Evolutionary conservation across 2,113 vertebrate genomes (phyloP).

Genomic region (Mustelus asterias): DNA sequence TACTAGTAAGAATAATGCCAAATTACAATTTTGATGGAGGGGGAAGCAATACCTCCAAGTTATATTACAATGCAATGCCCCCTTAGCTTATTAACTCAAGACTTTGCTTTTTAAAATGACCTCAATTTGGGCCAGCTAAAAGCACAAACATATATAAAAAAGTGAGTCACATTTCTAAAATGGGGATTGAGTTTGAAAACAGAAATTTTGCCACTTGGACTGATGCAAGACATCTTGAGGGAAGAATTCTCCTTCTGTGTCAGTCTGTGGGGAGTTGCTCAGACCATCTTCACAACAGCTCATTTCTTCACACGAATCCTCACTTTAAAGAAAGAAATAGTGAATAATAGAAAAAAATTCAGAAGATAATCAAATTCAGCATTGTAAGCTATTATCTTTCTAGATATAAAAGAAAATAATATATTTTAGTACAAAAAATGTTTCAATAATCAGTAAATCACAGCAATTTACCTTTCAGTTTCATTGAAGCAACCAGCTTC

Average conservation of each 20-base stretch:
- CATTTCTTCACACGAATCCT: slow-evolving; percentile 85
- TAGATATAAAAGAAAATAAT: background rate
- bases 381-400: background rate
- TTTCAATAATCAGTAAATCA: background rate
- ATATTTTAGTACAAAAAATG: background rate
- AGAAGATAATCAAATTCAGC: background rate
- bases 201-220: slow-evolving; percentile 52
- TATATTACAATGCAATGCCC: background rate
- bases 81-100: background rate
- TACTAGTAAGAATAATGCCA: background rate
- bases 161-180: background rate
- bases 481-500: slow-evolving; percentile 73
- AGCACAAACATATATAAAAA: background rate
- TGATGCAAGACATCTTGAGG: slow-evolving; percentile 62
- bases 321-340: slow-evolving; percentile 55
- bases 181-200: slow-evolving; percentile 45
- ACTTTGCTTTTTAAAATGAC: background rate
- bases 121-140: background rate
- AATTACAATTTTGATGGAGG: background rate
- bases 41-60: background rate
- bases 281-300: slow-evolving; percentile 86
- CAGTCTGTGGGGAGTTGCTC: slow-evolving; percentile 73
- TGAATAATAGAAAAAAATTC: background rate
- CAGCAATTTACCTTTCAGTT: slow-evolving; percentile 69
- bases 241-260: slow-evolving; percentile 74